Evolutionary conservation across 2,888 invertebrate species (phyloP).

Genomic region (Dascillus cervinus): DNA sequence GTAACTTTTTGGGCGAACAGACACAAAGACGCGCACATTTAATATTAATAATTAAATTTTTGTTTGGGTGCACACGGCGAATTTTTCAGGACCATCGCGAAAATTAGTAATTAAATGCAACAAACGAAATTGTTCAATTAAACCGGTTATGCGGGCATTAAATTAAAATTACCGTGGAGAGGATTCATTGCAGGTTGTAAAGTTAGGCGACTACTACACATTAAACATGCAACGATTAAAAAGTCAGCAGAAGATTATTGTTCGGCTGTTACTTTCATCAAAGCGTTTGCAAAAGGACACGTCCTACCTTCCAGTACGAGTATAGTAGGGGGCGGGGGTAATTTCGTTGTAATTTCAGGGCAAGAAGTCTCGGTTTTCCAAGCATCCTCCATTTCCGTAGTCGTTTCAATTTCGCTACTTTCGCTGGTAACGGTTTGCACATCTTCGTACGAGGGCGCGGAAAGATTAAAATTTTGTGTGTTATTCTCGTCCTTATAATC

Average conservation of each 20-base stretch:
- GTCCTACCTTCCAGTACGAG: conserved; percentile 76
- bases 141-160: too few relatives aligned
- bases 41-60: too few relatives aligned
- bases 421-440: conserved; percentile 11
- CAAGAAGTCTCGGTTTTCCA: conserved; percentile 24
- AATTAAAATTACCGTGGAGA: too few relatives aligned
- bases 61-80: too few relatives aligned
- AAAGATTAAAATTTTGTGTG: neutral
- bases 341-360: conserved; percentile 43
- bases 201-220: too few relatives aligned
- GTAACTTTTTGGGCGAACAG: too few relatives aligned
- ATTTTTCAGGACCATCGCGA: too few relatives aligned
- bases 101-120: too few relatives aligned
- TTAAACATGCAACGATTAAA: neutral
- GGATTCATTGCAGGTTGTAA: too few relatives aligned
- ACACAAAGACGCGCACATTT: too few relatives aligned
- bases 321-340: conserved; percentile 63
- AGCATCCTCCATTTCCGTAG: conserved; percentile 13
- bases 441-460: conserved; percentile 18
- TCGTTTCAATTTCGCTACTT: conserved; percentile 10
- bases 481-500: conserved; percentile 7
- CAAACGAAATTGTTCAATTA: too few relatives aligned
- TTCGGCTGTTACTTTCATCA: conserved; percentile 20
- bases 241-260: conserved; percentile 1
- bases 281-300: conserved; percentile 19